phyloP scores from a whole-genome alignment of 2,888 invertebrate genomes.

The Leptura quadrifasciata region DNA sequence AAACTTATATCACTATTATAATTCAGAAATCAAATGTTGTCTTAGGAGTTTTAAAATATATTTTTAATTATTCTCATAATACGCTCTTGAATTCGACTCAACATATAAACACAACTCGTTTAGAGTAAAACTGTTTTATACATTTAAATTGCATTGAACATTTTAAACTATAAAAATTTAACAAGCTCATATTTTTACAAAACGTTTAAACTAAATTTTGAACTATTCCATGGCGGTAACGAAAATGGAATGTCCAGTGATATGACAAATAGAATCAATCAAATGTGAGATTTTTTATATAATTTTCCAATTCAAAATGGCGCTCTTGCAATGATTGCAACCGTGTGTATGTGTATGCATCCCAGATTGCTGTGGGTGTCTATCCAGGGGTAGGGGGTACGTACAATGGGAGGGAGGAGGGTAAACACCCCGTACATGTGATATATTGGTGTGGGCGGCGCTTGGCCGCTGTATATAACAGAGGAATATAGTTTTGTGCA shows the following conservation, averaged over 20 bases:
- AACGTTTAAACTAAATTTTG: neutral
- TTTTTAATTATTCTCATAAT: no score
- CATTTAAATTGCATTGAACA: neutral
- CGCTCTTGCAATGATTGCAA: conserved; percentile 54
- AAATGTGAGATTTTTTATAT: conserved; percentile 60
- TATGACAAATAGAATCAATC: conserved; percentile 48
- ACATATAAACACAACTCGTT: no score
- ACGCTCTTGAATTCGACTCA: no score
- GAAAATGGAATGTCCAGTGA: neutral
- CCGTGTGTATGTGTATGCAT: conserved; percentile 60
- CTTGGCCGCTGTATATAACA: conserved; percentile 67
- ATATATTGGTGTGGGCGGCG: conserved; percentile 66
- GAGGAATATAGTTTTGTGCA: conserved; percentile 67
- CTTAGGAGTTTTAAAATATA: no score
- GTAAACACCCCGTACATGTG: conserved; percentile 64
- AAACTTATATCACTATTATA: no score
- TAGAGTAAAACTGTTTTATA: no score
- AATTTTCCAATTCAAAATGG: conserved; percentile 69
- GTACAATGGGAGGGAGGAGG: conserved; percentile 61
- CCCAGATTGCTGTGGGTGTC: conserved; percentile 60
- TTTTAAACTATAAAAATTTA: neutral
- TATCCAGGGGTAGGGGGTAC: conserved; percentile 59
- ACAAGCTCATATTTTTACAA: neutral
- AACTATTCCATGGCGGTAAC: neutral
- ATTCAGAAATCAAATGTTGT: no score